These are phyloP conservation scores for Athalia circularis DNA, from an alignment of 2,888 invertebrate genomes.

Conservation along the genomic window DNA sequence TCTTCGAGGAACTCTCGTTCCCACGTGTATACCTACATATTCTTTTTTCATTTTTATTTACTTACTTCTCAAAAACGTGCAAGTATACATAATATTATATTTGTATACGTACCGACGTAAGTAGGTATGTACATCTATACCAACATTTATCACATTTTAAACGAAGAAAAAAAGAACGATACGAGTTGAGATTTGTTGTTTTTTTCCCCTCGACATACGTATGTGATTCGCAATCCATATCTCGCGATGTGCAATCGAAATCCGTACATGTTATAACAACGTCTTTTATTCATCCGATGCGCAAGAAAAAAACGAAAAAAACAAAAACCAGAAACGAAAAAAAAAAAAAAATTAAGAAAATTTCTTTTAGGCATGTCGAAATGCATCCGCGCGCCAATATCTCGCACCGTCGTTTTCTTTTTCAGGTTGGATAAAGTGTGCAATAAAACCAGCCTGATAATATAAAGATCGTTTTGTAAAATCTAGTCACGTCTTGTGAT, in stretches of 20 bases:
- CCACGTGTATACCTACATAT: too few relatives aligned
- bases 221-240: too few relatives aligned
- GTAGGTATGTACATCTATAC: too few relatives aligned
- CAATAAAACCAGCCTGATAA: constrained; percentile 61
- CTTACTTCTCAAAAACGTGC: too few relatives aligned
- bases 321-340: background rate
- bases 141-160: too few relatives aligned
- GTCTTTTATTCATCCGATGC: background rate
- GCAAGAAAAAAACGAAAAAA: background rate
- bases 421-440: constrained; percentile 51
- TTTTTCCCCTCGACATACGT: too few relatives aligned
- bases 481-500: constrained; percentile 58
- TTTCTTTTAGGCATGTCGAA: background rate
- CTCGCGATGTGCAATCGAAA: too few relatives aligned
- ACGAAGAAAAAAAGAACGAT: background rate
- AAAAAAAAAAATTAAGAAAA: background rate
- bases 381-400: constrained; percentile 25
- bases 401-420: constrained; percentile 2
- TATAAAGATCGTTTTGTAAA: constrained; percentile 60
- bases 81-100: too few relatives aligned
- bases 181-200: too few relatives aligned
- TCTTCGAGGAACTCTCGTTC: constrained; percentile 18
- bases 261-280: too few relatives aligned
- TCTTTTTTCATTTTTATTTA: too few relatives aligned
- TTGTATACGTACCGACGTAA: too few relatives aligned